These are phyloP conservation scores for Archocentrus centrarchus DNA, from an alignment of 2,113 vertebrate genomes.

Conservation along the genomic window DNA sequence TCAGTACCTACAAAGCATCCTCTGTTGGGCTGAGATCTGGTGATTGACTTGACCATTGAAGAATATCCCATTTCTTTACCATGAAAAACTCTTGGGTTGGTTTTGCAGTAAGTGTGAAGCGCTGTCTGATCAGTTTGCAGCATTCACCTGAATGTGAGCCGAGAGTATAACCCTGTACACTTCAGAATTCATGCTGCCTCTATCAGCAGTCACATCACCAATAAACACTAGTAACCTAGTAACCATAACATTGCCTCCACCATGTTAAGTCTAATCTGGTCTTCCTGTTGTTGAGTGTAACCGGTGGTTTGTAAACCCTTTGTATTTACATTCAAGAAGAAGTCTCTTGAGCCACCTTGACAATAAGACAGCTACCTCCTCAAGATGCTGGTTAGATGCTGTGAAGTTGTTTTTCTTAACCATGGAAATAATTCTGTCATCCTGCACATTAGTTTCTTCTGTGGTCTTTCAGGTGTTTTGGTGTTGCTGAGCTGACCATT, in stretches of 20 bases:
- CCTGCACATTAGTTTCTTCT: background rate
- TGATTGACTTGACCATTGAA: background rate
- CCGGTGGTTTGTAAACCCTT: background rate
- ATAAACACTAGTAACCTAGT: background rate
- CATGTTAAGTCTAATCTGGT: background rate
- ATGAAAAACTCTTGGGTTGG: background rate
- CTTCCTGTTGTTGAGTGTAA: background rate
- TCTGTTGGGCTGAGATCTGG: background rate
- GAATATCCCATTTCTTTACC: too few species aligned
- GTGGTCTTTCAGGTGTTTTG: background rate
- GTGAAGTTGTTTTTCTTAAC: background rate
- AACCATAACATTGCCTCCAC: background rate
- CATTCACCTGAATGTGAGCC: background rate
- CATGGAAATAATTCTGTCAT: background rate
- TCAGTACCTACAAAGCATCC: background rate
- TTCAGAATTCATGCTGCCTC: background rate
- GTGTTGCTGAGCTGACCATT: background rate
- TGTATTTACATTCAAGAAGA: background rate
- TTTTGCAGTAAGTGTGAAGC: background rate
- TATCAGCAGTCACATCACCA: slow-evolving; percentile 7
- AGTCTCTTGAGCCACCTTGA: background rate
- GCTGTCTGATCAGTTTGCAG: background rate
- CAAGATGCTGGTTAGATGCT: background rate
- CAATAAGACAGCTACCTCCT: background rate
- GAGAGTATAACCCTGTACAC: background rate